phyloP scores from a whole-genome alignment of 2,113 vertebrate species.

The Ammospiza caudacuta region DNA sequence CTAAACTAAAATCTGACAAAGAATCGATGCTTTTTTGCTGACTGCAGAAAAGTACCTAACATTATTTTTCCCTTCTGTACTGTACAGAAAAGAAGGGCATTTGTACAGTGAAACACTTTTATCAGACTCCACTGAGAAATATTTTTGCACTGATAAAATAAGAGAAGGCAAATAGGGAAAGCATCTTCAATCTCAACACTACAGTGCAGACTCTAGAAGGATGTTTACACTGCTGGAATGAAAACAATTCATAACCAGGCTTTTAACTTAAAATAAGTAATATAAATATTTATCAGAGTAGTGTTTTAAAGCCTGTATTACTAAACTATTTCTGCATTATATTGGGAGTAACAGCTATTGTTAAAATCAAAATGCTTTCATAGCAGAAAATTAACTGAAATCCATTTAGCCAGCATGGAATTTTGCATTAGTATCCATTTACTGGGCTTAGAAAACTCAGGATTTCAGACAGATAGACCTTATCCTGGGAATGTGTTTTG shows the following conservation, averaged over 20 bases:
- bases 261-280: conserved; percentile 69
- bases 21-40: neutral
- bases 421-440: conserved; percentile 12
- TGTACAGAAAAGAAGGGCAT: neutral
- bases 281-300: conserved; percentile 64
- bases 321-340: conserved; percentile 40
- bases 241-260: conserved; percentile 65
- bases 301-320: conserved; percentile 53
- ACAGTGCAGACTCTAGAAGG: conserved; percentile 34
- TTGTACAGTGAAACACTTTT: neutral
- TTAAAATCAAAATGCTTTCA: conserved; percentile 39
- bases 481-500: conserved; percentile 25
- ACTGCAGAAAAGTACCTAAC: neutral
- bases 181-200: conserved; percentile 26
- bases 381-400: conserved; percentile 27
- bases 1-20: neutral
- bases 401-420: conserved; percentile 12
- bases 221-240: conserved; percentile 67
- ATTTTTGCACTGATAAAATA: conserved; percentile 40
- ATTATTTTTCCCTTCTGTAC: neutral
- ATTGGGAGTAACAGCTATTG: conserved; percentile 47
- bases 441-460: conserved; percentile 3
- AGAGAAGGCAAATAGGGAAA: conserved; percentile 24
- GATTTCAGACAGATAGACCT: conserved; percentile 34
- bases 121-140: neutral